phyloP scores from a whole-genome alignment of 2,888 invertebrate genomes.

The Cerceris ruficornis region DNA sequence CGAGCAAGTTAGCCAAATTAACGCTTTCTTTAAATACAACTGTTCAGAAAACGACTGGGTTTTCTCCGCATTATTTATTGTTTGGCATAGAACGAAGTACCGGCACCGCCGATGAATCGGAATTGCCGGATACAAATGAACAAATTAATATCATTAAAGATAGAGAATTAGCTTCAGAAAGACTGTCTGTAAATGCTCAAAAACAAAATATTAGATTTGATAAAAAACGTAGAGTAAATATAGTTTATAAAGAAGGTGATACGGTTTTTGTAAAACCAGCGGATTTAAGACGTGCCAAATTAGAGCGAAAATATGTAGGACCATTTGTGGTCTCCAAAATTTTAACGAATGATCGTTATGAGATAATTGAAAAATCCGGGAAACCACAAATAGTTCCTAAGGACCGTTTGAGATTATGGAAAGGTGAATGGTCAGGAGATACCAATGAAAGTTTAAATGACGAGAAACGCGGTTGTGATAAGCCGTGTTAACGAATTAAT shows the following conservation, averaged over 20 bases:
- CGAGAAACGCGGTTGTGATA: background rate
- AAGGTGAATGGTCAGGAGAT: conserved; percentile 9
- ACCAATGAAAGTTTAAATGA: background rate
- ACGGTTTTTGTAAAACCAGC: conserved; percentile 12
- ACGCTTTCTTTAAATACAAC: conserved; percentile 10
- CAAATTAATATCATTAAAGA: background rate
- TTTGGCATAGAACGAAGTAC: conserved; percentile 5
- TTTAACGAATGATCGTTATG: conserved; percentile 1
- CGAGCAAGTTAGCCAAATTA: conserved; percentile 10
- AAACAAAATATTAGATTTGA: background rate
- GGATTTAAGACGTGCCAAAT: background rate
- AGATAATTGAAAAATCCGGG: conserved; percentile 4
- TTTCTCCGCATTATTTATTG: conserved; percentile 11
- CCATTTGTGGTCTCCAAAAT: background rate
- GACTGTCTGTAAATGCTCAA: background rate
- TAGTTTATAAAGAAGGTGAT: conserved; percentile 11
- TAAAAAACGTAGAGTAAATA: background rate
- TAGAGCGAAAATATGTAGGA: conserved; percentile 8
- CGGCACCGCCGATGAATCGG: background rate
- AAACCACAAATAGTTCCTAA: conserved; percentile 3
- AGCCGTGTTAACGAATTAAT: conserved; percentile 14
- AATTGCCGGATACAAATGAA: conserved; percentile 4
- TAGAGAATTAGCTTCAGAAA: background rate
- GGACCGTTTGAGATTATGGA: conserved; percentile 6
- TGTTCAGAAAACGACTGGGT: conserved; percentile 9